A percentile compares a stretch with the other conserved stretches of the same genome.
Conservation (phyloP, 2,797 vertebrate genomes). For the Danio kyathit region DNA sequence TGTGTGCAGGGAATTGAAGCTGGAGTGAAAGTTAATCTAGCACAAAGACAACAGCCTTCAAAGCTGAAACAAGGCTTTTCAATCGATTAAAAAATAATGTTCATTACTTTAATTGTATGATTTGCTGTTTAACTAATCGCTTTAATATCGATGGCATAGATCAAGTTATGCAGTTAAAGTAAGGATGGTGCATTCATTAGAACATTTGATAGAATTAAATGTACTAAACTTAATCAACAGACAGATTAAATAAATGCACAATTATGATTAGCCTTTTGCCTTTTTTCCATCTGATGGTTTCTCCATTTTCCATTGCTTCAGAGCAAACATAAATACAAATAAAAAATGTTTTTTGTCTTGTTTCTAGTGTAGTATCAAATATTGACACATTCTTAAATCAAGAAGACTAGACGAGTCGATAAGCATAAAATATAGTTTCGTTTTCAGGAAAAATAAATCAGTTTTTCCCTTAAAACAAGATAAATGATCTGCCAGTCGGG, state of each 20-base stretch:
- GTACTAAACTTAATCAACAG: background rate
- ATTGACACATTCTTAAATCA: too few species aligned
- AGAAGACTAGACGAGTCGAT: too few species aligned
- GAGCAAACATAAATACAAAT: too few species aligned
- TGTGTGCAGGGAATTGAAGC: constrained; percentile 2
- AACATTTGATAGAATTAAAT: background rate
- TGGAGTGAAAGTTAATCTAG: constrained; percentile 15
- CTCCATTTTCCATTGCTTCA: too few species aligned
- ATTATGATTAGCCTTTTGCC: background rate
- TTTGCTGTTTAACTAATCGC: background rate
- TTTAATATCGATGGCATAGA: background rate
- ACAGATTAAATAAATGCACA: background rate
- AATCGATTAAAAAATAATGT: background rate
- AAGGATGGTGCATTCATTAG: background rate
- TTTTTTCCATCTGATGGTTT: background rate
- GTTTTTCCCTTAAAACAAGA: too few species aligned
- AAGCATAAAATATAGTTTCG: too few species aligned
- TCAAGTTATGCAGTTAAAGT: background rate
- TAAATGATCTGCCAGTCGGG: too few species aligned
- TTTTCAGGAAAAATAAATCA: too few species aligned
- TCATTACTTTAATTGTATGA: background rate
- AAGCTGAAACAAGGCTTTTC: background rate
- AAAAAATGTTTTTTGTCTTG: too few species aligned
- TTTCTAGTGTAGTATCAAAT: too few species aligned
- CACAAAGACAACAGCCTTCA: constrained; percentile 17